Base-by-base conservation (phyloP, 2,797 vertebrate genomes). In the Gastrophryne carolinensis region DNA sequence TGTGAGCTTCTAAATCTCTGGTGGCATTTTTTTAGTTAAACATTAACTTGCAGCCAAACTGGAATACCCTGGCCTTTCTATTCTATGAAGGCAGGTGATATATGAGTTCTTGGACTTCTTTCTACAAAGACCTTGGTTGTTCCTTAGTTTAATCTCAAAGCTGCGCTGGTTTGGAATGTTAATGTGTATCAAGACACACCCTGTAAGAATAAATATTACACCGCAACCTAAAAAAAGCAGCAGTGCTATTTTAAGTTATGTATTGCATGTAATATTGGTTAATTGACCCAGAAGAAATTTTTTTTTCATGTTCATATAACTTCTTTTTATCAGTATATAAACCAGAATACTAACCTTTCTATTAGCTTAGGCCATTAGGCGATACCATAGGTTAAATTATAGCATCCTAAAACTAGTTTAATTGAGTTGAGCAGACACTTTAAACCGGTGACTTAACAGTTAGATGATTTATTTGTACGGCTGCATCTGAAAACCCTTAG, bases 31-130 rank as follows among this genome's bases (percentile, higher is more conserved):
- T 6, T 30, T 19, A 53, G 47, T 69, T 30, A 76, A 62, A 37
- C 10, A 76, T 75, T 75, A 68, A 52, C 73, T 56, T 52, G 39
- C 24, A 44, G 24, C 11, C 61, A 56, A 65, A 73, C 60, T 57
- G 26, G 64, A 67, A 37, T 67, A 32, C 5, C 41, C 41, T 32
- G 26, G 41, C 49, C 62, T 47, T 47, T 44, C 24, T 34, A 21
- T 15, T 29, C 12, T 21, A 65, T 50, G 62, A 15, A 50, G 21
- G 13, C 19, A 29, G 44, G 27, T 34, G 44, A 34, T 65, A 17
- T 23, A 23, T 34, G 27, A 3, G 29, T 50, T 34, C 19, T 30
- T 47, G 39, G 23, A 63, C 61, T 15, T 64, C 26, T 17, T 47
- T 64, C 44, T 24, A 50, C 49, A 65, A 34, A 50, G 21, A 21